Evolutionary conservation across 2,888 invertebrate genomes (phyloP).

Genomic region (Eutolmus rufibarbis): DNA sequence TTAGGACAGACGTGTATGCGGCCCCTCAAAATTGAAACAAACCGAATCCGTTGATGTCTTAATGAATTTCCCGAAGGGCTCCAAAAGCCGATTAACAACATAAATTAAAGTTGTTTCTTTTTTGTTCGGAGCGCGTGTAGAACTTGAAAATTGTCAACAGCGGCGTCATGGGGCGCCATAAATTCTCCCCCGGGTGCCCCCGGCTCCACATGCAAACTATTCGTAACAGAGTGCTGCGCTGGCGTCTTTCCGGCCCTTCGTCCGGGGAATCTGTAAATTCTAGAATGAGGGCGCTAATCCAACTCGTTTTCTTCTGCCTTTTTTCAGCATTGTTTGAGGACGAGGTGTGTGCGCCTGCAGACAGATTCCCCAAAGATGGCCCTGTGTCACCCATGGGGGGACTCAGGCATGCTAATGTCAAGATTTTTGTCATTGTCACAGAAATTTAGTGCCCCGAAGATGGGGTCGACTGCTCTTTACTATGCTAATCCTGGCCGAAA

Average conservation of each 20-base stretch:
- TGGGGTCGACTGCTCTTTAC: slow-evolving; percentile 9
- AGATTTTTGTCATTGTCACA: slow-evolving; percentile 38
- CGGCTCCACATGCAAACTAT: slow-evolving; percentile 1
- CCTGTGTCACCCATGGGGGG: background rate
- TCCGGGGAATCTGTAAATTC: background rate
- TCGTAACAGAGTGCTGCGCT: background rate
- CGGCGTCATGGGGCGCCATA: slow-evolving; percentile 37
- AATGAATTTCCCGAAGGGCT: slow-evolving; percentile 37
- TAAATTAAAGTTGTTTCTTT: slow-evolving; percentile 28
- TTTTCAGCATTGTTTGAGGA: background rate
- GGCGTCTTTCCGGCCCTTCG: background rate
- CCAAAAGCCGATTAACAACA: slow-evolving; percentile 37
- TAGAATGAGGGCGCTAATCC: slow-evolving; percentile 29
- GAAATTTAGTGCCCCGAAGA: slow-evolving; percentile 19
- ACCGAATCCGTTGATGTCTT: slow-evolving; percentile 38
- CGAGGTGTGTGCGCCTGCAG: background rate
- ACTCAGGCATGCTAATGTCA: slow-evolving; percentile 33
- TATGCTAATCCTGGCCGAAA: slow-evolving; percentile 27
- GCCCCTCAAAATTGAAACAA: slow-evolving; percentile 12
- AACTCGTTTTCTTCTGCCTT: slow-evolving; percentile 2
- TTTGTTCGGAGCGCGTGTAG: background rate
- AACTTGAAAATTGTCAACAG: slow-evolving; percentile 27
- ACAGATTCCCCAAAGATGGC: background rate
- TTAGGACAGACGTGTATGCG: background rate
- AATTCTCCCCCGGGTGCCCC: slow-evolving; percentile 11